phyloP scores from a whole-genome alignment of 2,797 vertebrate species.

The Thamnophis elegans region DNA sequence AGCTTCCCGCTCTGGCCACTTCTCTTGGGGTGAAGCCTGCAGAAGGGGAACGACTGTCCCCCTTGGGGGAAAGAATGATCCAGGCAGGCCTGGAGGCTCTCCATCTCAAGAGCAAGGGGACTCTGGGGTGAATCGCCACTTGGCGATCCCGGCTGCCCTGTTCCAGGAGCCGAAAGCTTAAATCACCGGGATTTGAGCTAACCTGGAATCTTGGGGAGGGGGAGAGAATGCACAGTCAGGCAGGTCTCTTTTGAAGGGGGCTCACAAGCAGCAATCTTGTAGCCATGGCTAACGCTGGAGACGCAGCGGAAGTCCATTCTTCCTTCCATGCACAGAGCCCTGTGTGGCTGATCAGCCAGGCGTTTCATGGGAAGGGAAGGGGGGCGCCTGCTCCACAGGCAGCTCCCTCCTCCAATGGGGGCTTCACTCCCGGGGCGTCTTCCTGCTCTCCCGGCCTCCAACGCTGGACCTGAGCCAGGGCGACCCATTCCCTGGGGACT shows the following conservation, averaged over 20 bases:
- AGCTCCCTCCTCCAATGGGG: not conserved
- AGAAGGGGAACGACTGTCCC: not conserved
- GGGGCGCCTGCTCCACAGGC: not conserved
- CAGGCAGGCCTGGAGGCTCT: not conserved
- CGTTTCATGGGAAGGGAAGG: not conserved
- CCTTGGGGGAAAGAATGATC: not conserved
- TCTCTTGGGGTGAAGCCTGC: not conserved
- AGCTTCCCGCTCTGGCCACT: not conserved
- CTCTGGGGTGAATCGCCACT: not conserved
- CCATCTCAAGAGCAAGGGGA: not conserved
- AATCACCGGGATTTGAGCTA: slow-evolving; percentile 46
- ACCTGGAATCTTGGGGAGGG: not conserved
- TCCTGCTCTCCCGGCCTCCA: not conserved
- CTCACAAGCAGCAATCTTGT: slow-evolving; percentile 41
- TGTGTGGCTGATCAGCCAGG: not conserved
- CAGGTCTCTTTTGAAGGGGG: slow-evolving; percentile 46
- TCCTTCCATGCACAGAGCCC: too few species aligned
- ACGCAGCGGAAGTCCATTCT: not conserved
- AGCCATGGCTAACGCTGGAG: not conserved
- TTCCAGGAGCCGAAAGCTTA: slow-evolving; percentile 21
- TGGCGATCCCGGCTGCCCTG: slow-evolving; percentile 33
- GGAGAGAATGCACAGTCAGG: slow-evolving; percentile 16
- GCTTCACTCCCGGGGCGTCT: not conserved
- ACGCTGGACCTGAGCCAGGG: not conserved
- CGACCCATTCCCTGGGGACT: not conserved